Conservation (phyloP, 2,888 invertebrate genomes). For the Lithophane socia region DNA sequence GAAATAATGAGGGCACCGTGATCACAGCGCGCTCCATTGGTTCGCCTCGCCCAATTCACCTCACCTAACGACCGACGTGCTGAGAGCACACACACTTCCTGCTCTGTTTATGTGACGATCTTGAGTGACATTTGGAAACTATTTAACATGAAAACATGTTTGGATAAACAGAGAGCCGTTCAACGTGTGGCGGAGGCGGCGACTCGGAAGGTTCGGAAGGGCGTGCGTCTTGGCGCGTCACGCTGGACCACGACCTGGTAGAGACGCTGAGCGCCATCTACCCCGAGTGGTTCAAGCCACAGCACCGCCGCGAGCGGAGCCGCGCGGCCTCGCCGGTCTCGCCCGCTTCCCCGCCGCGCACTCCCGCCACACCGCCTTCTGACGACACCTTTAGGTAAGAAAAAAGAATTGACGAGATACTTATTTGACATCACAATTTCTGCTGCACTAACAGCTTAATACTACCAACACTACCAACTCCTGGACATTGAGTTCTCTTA, state of each 20-base stretch:
- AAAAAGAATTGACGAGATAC: not conserved
- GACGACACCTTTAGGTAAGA: constrained; percentile 86
- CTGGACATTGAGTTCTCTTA: not conserved
- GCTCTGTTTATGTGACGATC: constrained; percentile 43
- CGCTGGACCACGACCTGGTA: constrained; percentile 97
- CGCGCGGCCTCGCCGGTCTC: constrained; percentile 82
- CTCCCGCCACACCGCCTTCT: constrained; percentile 80
- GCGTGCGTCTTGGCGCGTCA: constrained; percentile 96
- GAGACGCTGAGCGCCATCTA: constrained; percentile 97
- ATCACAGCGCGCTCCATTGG: constrained; percentile 63
- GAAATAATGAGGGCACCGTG: constrained; percentile 73
- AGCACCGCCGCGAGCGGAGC: constrained; percentile 85
- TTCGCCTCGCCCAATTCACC: constrained; percentile 66
- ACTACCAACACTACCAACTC: no score
- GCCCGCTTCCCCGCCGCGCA: constrained; percentile 80
- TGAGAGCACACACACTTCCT: constrained; percentile 62
- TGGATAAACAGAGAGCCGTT: constrained; percentile 92
- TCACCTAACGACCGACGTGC: constrained; percentile 54
- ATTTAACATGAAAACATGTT: constrained; percentile 38
- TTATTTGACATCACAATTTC: not conserved
- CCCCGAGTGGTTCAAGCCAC: constrained; percentile 97
- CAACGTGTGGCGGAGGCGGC: constrained; percentile 93
- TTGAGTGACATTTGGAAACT: constrained; percentile 34
- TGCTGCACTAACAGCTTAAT: not conserved
- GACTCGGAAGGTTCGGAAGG: constrained; percentile 93